Percentiles rank a stretch among this genome's conserved stretches.
These are phyloP conservation scores for Dysidea cf. avara DNA, from an alignment of 37 sponge, comb jelly and placozoan genomes.

Conservation along the genomic window DNA sequence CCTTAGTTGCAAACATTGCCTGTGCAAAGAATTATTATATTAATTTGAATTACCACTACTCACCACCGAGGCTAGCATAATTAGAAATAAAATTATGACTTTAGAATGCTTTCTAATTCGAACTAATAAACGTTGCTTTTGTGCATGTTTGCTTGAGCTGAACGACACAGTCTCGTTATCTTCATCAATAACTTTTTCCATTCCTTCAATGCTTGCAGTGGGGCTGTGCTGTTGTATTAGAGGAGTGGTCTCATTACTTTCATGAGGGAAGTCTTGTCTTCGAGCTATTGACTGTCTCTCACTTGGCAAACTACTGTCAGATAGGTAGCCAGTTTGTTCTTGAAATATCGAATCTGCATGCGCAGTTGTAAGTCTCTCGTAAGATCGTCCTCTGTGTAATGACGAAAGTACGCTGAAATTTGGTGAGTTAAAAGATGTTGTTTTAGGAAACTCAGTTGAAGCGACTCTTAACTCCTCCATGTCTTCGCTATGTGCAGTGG, in stretches of 20 bases:
- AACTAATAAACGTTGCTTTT: neutral
- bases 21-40: neutral
- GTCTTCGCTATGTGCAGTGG: too few relatives aligned
- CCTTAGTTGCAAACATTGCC: conserved; percentile 50
- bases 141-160: neutral
- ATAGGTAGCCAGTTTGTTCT: neutral
- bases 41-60: too few relatives aligned
- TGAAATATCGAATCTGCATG: neutral
- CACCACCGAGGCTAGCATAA: too few relatives aligned
- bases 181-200: neutral
- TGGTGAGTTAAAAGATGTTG: too few relatives aligned
- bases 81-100: too few relatives aligned
- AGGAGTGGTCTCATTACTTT: conserved; percentile 7
- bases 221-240: neutral
- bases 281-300: neutral
- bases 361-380: neutral
- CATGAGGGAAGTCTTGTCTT: neutral
- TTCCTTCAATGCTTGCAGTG: neutral
- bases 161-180: neutral
- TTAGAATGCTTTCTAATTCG: too few relatives aligned
- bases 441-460: too few relatives aligned
- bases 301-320: conserved; percentile 9
- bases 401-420: too few relatives aligned
- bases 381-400: too few relatives aligned
- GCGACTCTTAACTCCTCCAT: too few relatives aligned